Base-by-base conservation (phyloP, 2,113 vertebrate species). In the Paradoxurus hermaphroditus region DNA sequence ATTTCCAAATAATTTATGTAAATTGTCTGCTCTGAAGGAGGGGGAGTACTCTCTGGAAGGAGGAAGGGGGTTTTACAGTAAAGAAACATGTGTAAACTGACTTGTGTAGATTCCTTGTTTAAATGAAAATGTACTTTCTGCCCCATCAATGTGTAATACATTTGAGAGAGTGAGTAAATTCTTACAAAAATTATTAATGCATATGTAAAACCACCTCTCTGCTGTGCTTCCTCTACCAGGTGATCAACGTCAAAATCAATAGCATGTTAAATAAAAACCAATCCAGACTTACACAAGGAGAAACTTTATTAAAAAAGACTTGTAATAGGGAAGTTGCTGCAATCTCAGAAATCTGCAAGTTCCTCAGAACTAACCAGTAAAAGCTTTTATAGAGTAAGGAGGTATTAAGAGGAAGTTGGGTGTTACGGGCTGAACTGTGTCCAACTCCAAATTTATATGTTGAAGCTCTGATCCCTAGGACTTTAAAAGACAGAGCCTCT, bases 301-400 rank as follows among this genome's bases (percentile, higher is more conserved):
- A 87, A 91, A 72, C 27, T 87, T 87, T n/a, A 90, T 82, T 86
- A 36, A 65, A 44, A 97, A 93, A 46, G 36, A 72, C 15, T 62
- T 70, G 1, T 13, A 44, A 63, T 34, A 39, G 44, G 62, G 46
- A 68, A 10, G 4, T 21, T 31, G 18, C 41, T 89, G 3, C 27
- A n/a, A 18, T 86, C 44, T 81, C 8, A 44, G 21, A 95, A 63
- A 78, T 81, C 9, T 62, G 41, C 11, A 86, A 44, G 10, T 90
- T 1, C 39, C 56, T 89, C 29, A 82, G 3, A 70, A 77, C 46
- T n/a, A 81, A 89, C 39, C 36, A 70, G 3, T 34, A 34, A 90
- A 70, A 70, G 23, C 1, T 86, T 27, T 87, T 9, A 41, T 13
- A 19, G 4, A n/a, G 0, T 41, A 51, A 39, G 29, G 29, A 85